Conservation (phyloP, 2,888 invertebrate species). For the Phyllotreta striolata region DNA sequence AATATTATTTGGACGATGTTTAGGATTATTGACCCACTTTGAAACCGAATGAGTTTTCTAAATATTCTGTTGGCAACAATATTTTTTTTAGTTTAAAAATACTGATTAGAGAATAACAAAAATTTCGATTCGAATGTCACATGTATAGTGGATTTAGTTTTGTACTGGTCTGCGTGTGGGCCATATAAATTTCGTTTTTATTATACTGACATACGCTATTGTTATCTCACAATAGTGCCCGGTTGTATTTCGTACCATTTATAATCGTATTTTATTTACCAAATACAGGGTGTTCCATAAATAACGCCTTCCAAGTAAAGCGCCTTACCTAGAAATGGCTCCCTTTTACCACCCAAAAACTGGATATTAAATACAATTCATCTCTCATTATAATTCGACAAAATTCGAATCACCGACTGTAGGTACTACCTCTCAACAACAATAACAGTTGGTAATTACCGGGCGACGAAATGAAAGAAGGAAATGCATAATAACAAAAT, state of each 20-base stretch:
- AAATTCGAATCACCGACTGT: no score
- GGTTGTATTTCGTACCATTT: no score
- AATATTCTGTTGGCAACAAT: conserved; percentile 3
- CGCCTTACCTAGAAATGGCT: no score
- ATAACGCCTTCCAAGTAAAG: no score
- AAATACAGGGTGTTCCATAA: no score
- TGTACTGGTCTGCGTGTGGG: not conserved
- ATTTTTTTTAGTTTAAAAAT: conserved; percentile 9
- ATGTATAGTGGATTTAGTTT: not conserved
- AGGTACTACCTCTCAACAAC: not conserved
- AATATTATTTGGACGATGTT: conserved; percentile 18
- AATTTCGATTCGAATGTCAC: not conserved
- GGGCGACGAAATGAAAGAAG: conserved; percentile 41
- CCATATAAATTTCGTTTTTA: not conserved
- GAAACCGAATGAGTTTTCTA: conserved; percentile 2
- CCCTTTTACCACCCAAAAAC: no score
- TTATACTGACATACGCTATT: conserved; percentile 1
- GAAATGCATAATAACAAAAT: conserved; percentile 35
- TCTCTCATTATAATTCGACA: no score
- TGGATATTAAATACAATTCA: no score
- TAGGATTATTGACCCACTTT: no score
- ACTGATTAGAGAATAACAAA: not conserved
- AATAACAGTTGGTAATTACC: conserved; percentile 27
- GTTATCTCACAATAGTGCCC: not conserved
- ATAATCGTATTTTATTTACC: no score